Percentiles rank a stretch among this genome's conserved stretches.
These are phyloP conservation scores for Prunella fulvescens DNA, from an alignment of 2,113 vertebrate genomes.

Conservation along the genomic window DNA sequence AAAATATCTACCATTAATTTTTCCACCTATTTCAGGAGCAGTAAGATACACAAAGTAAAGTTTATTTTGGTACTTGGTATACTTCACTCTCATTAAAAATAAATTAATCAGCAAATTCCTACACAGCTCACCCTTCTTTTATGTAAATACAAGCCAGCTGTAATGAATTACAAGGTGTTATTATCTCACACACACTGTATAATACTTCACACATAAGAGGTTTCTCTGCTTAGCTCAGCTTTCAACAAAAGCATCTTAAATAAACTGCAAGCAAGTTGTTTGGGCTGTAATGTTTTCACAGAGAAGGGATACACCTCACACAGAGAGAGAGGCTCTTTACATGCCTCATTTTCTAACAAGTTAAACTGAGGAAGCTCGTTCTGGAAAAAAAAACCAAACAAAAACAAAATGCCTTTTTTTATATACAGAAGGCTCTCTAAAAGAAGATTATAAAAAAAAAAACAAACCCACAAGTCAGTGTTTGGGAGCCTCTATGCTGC, in stretches of 20 bases:
- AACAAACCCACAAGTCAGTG: neutral
- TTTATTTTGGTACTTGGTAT: slow-evolving; percentile 81
- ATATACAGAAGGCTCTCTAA: slow-evolving; percentile 41
- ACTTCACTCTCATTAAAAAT: slow-evolving; percentile 85
- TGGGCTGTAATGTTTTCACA: slow-evolving; percentile 82
- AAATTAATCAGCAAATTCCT: slow-evolving; percentile 87
- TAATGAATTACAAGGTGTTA: slow-evolving; percentile 83
- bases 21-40: slow-evolving; percentile 82
- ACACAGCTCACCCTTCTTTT: slow-evolving; percentile 78
- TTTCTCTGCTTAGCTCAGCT: slow-evolving; percentile 76
- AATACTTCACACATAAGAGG: slow-evolving; percentile 77
- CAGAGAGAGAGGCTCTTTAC: slow-evolving; percentile 78
- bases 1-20: slow-evolving; percentile 82
- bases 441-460: neutral
- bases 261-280: slow-evolving; percentile 79
- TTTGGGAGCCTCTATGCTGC: neutral
- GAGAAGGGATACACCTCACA: slow-evolving; percentile 78
- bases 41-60: slow-evolving; percentile 81
- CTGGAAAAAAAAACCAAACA: slow-evolving; percentile 63
- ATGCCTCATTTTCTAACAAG: slow-evolving; percentile 79
- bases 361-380: slow-evolving; percentile 75
- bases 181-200: slow-evolving; percentile 75
- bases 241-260: slow-evolving; percentile 83
- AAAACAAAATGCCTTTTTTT: slow-evolving; percentile 49
- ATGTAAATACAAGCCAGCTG: slow-evolving; percentile 82